Conservation (phyloP, 2,888 invertebrate genomes). For the Drosophila monieri region DNA sequence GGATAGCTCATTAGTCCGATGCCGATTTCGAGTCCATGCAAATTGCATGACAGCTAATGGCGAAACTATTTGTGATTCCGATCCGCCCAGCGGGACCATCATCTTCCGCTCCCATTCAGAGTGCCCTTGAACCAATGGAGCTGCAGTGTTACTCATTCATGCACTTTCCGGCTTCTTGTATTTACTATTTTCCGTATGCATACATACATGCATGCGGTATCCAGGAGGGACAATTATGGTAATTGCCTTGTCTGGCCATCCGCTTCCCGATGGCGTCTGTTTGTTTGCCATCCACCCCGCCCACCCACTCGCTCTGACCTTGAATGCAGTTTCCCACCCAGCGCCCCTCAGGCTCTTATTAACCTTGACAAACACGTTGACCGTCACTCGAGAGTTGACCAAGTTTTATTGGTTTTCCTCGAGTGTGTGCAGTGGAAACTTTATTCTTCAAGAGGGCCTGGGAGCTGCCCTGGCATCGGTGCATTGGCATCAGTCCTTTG, state of each 20-base stretch:
- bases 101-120: constrained; percentile 6
- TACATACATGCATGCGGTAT: constrained; percentile 9
- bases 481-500: constrained; percentile 3
- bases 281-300: constrained; percentile 15
- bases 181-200: not conserved
- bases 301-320: constrained; percentile 24
- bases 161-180: constrained; percentile 11
- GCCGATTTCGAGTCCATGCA: constrained; percentile 27
- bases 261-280: constrained; percentile 6
- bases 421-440: constrained; percentile 30
- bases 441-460: constrained; percentile 1
- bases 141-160: constrained; percentile 23
- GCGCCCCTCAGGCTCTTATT: not conserved
- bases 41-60: constrained; percentile 33
- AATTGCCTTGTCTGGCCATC: constrained; percentile 45
- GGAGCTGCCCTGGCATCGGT: not conserved
- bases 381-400: constrained; percentile 62
- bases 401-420: constrained; percentile 63
- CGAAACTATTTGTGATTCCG: constrained; percentile 28
- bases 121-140: constrained; percentile 26
- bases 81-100: constrained; percentile 3
- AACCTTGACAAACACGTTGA: constrained; percentile 50
- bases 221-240: constrained; percentile 45
- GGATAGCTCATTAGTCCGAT: constrained; percentile 45
- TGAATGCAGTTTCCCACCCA: constrained; percentile 23